A percentile compares a stretch with the other conserved stretches of the same genome.
Evolutionary conservation across 1,140 invertebrate species (phyloP).

Genomic region (Diachasmimorpha longicaudata): DNA sequence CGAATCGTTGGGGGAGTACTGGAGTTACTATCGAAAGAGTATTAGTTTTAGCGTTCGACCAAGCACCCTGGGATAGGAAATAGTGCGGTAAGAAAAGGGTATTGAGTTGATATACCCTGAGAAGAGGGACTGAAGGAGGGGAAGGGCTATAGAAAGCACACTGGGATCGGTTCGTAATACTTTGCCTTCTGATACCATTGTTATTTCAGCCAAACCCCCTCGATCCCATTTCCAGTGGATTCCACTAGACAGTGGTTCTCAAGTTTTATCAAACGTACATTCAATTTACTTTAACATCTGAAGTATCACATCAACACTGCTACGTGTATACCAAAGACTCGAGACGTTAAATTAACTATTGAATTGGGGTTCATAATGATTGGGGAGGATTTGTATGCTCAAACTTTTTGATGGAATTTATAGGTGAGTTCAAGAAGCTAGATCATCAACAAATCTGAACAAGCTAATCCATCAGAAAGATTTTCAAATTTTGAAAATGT

Average conservation of each 20-base stretch:
- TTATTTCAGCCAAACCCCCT: constrained; percentile 23
- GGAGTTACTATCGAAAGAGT: constrained; percentile 18
- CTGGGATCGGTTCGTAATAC: constrained; percentile 8
- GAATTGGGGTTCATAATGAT: background rate
- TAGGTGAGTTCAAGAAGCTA: no score
- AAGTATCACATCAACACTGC: background rate
- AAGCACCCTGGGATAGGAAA: constrained; percentile 2
- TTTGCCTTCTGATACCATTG: constrained; percentile 24
- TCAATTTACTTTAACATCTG: background rate
- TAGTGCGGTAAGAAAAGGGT: background rate
- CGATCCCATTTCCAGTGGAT: background rate
- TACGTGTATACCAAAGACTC: background rate
- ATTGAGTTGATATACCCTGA: background rate
- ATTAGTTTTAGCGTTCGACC: constrained; percentile 23
- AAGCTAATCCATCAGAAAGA: no score
- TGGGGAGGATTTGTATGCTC: no score
- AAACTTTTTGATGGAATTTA: no score
- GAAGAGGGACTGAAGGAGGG: background rate
- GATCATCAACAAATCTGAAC: no score
- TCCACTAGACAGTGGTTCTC: background rate
- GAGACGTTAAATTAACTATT: background rate
- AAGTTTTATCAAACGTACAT: background rate
- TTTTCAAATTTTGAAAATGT: no score
- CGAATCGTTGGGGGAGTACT: background rate
- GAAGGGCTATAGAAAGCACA: background rate